These are phyloP conservation scores for Acanthurus lineatus DNA, from an alignment of 2,797 vertebrate genomes.

Conservation along the genomic window DNA sequence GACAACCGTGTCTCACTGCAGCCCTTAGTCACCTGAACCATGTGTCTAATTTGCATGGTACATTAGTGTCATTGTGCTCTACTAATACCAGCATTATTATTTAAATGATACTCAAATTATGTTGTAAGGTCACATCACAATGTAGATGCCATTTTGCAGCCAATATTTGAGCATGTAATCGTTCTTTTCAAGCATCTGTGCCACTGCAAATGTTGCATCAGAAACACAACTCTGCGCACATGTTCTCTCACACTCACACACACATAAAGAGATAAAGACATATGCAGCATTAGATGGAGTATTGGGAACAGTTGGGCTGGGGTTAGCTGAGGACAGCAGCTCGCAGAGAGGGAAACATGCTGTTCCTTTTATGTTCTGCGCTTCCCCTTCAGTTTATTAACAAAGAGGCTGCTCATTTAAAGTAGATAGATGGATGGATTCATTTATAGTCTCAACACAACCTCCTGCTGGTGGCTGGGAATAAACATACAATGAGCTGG, in stretches of 20 bases:
- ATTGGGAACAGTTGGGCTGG: background rate
- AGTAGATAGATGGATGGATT: background rate
- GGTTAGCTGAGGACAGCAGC: conserved; percentile 55
- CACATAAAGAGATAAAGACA: background rate
- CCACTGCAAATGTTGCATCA: background rate
- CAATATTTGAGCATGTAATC: background rate
- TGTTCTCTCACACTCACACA: background rate
- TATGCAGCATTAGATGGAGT: background rate
- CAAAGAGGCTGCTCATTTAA: background rate
- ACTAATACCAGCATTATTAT: background rate
- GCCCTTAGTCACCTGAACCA: background rate
- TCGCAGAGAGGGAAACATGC: background rate
- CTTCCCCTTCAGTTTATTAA: background rate
- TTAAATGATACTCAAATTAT: background rate
- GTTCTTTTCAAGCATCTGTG: no score
- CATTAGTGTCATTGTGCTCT: background rate
- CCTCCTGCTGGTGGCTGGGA: background rate
- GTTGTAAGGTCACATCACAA: background rate
- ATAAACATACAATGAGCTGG: conserved; percentile 1
- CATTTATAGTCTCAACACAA: background rate
- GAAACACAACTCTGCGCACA: background rate
- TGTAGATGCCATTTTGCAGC: background rate
- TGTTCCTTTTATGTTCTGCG: conserved; percentile 7
- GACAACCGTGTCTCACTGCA: conserved; percentile 15
- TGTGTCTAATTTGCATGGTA: background rate